phyloP scores from a whole-genome alignment of 1,140 invertebrate genomes.

The Pogonognathellus flavescens region DNA sequence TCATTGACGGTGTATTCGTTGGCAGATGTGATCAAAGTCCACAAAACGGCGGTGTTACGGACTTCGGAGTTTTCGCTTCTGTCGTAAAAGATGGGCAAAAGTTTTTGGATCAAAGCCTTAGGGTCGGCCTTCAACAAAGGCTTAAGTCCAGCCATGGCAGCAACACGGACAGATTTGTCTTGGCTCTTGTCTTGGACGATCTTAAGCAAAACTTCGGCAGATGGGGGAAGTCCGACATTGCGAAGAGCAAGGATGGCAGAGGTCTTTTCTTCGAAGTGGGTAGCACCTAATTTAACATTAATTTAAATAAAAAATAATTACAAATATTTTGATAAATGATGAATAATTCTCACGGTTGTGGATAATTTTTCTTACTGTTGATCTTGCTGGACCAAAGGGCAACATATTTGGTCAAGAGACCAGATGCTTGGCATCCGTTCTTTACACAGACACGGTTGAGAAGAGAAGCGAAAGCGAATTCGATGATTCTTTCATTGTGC shows the following conservation, averaged over 20 bases:
- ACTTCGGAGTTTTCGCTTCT: slow-evolving; percentile 61
- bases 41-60: slow-evolving; percentile 52
- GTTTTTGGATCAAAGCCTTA: slow-evolving; percentile 17
- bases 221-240: slow-evolving; percentile 57
- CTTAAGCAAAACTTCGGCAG: slow-evolving; percentile 57
- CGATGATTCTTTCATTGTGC: slow-evolving; percentile 60
- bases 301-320: neutral
- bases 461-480: slow-evolving; percentile 65
- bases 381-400: slow-evolving; percentile 60
- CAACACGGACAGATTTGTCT: slow-evolving; percentile 61
- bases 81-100: slow-evolving; percentile 66
- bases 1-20: slow-evolving; percentile 53
- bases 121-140: slow-evolving; percentile 49
- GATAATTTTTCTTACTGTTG: slow-evolving; percentile 43
- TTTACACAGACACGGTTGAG: slow-evolving; percentile 63
- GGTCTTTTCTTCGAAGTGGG: slow-evolving; percentile 60
- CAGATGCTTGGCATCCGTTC: slow-evolving; percentile 58
- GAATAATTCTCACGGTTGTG: neutral
- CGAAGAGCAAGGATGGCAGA: slow-evolving; percentile 57
- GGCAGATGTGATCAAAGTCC: slow-evolving; percentile 40
- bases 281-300: too few relatives aligned
- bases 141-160: slow-evolving; percentile 64
- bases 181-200: slow-evolving; percentile 58
- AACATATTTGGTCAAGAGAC: slow-evolving; percentile 65
- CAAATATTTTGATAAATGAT: neutral